Evolutionary conservation across 2,113 vertebrate genomes (phyloP).

Genomic region (Rallus limicola): DNA sequence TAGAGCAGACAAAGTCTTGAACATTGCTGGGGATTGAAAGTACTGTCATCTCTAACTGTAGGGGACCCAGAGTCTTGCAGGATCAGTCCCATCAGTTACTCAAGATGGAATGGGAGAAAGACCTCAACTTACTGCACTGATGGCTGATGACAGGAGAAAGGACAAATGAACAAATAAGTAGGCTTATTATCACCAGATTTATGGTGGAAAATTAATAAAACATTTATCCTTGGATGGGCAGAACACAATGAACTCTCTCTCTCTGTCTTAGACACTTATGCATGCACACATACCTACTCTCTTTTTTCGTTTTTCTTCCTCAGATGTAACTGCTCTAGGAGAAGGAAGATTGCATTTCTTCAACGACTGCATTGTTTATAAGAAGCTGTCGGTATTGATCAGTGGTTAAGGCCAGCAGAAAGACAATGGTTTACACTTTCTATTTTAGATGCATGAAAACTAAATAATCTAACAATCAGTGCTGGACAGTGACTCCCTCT

Average conservation of each 20-base stretch:
- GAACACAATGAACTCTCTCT: not conserved
- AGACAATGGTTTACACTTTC: not conserved
- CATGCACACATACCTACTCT: not conserved
- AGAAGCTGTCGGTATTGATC: conserved; percentile 40
- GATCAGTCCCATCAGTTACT: not conserved
- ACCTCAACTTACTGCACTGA: not conserved
- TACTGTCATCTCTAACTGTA: not conserved
- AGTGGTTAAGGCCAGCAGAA: not conserved
- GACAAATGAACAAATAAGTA: not conserved
- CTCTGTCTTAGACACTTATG: not conserved
- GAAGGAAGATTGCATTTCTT: conserved; percentile 36
- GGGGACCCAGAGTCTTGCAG: not conserved
- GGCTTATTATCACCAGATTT: not conserved
- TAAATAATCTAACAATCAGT: not conserved
- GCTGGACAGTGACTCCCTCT: not conserved
- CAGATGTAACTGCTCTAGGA: not conserved
- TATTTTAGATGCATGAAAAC: not conserved
- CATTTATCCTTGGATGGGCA: not conserved
- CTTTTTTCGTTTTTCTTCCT: not conserved
- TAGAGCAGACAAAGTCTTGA: fast-evolving
- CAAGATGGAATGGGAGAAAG: not conserved
- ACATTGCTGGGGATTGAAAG: not conserved
- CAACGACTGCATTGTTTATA: not conserved
- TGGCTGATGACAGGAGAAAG: not conserved
- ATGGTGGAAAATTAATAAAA: not conserved